Base-by-base conservation (phyloP, 2,888 invertebrate species). In the Stegana nigrithorax region DNA sequence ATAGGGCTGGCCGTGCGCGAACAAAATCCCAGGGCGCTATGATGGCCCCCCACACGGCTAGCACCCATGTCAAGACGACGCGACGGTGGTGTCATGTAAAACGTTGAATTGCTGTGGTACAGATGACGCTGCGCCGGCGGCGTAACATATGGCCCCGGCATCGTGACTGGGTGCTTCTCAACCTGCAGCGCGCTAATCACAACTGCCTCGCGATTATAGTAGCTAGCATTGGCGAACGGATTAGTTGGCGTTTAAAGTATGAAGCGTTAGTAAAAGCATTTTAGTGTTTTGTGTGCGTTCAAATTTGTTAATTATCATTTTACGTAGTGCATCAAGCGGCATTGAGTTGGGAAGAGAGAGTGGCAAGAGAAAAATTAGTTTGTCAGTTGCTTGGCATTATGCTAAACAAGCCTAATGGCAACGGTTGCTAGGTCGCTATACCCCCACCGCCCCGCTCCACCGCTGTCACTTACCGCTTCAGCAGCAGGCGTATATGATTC, bases 151-250 rank as follows among this genome's bases (percentile, higher is more conserved):
- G 94, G 94, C 47, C 94, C 94, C n/a, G 94, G 94, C 64, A 93
- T 93, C 44, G 93, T 92, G 68, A 95, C 91, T 58, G 95, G 95
- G 87, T 95, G 92, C 86, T 95, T 96, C 86, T 96, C 96, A 73
- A 96, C 95, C 88, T 96, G 95, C 65, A 96, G 89, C 59, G 96
- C 95, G 84, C 95, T 95, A 87, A 96, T 93, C 64, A 96, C 96
- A 72, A 96, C 92, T 64, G 95, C 95, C 86, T 95, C 94, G 71
- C 96, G 91, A 85, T 94, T 94, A 88, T 96, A 94, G 87, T 96
- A 96, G 87, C 96, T 96, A 39, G 21, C 27, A 45, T 61, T 45
- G 39, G 42, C 7, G 60, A 29, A 51, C 55, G 21, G 50, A 51
- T 44, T n/a, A n/a, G n/a, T 56, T 42, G 12, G 7, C 12, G 29